phyloP scores from a whole-genome alignment of 2,113 vertebrate genomes.

The Pagrus major region DNA sequence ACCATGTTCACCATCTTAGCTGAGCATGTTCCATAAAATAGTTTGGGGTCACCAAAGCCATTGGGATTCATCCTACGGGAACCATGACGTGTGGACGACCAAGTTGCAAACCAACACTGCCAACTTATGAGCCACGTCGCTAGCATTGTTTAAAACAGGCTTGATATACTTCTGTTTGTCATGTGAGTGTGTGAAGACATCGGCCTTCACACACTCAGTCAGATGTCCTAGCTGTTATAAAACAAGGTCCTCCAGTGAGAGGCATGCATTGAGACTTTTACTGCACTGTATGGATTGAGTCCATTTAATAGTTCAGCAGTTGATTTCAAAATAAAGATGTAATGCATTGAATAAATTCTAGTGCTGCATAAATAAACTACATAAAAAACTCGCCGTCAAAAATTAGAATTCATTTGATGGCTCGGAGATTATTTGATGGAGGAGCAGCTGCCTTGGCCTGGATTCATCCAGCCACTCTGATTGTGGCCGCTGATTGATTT shows the following conservation, averaged over 20 bases:
- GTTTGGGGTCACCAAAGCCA: too few species aligned
- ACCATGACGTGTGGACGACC: background rate
- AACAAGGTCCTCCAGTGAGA: background rate
- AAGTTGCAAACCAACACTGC: background rate
- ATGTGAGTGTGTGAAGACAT: too few species aligned
- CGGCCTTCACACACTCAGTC: background rate
- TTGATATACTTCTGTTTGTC: too few species aligned
- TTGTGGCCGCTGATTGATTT: constrained; percentile 99
- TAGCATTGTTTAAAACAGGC: too few species aligned
- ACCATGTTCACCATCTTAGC: background rate
- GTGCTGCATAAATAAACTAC: constrained; percentile 72
- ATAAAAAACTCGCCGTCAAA: constrained; percentile 65
- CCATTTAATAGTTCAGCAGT: constrained; percentile 35
- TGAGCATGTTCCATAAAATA: too few species aligned
- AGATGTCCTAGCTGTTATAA: background rate
- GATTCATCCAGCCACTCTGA: constrained; percentile 91
- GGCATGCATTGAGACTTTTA: constrained; percentile 1
- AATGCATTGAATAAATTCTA: constrained; percentile 31
- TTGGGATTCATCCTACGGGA: background rate
- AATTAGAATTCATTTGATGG: constrained; percentile 82
- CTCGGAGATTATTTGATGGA: constrained; percentile 91
- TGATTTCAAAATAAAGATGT: constrained; percentile 51
- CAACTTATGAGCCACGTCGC: too few species aligned
- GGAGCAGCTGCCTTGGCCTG: constrained; percentile 88
- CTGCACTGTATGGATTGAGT: constrained; percentile 11